These are phyloP conservation scores for Lasioglossum villosulum DNA, from an alignment of 2,888 invertebrate genomes.

Conservation along the genomic window DNA sequence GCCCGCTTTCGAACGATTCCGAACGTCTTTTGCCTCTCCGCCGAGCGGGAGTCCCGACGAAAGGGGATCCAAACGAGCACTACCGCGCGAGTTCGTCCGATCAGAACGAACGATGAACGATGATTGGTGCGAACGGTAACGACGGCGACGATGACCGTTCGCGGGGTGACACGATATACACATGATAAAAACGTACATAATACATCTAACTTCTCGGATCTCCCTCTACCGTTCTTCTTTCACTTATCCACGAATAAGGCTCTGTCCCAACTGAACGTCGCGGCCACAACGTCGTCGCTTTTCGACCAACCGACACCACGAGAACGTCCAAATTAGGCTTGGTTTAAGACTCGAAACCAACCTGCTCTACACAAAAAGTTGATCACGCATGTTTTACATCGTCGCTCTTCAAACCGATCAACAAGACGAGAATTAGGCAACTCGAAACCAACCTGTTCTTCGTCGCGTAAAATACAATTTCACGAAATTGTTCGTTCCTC, in stretches of 20 bases:
- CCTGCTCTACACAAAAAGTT: no score
- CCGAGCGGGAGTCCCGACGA: slow-evolving; percentile 38
- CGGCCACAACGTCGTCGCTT: background rate
- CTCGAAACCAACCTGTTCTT: no score
- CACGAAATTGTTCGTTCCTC: no score
- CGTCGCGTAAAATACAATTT: no score
- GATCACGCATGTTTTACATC: no score
- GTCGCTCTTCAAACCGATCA: no score
- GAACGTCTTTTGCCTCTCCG: background rate
- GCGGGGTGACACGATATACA: slow-evolving; percentile 43
- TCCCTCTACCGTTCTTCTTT: slow-evolving; percentile 33
- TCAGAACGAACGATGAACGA: slow-evolving; percentile 47
- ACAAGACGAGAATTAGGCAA: no score
- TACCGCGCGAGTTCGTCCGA: slow-evolving; percentile 27
- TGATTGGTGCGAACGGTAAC: slow-evolving; percentile 11
- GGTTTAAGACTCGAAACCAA: background rate
- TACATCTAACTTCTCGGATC: slow-evolving; percentile 56
- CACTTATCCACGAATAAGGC: slow-evolving; percentile 63
- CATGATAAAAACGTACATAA: slow-evolving; percentile 50
- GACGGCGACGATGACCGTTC: background rate
- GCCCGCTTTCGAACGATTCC: background rate
- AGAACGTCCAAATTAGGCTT: background rate
- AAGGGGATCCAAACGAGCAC: slow-evolving; percentile 41
- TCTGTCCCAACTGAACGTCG: background rate
- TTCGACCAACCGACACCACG: background rate